A percentile compares a stretch with the other conserved stretches of the same genome.
Conservation (phyloP, 2,113 vertebrate species). For the Oceanites oceanicus region DNA sequence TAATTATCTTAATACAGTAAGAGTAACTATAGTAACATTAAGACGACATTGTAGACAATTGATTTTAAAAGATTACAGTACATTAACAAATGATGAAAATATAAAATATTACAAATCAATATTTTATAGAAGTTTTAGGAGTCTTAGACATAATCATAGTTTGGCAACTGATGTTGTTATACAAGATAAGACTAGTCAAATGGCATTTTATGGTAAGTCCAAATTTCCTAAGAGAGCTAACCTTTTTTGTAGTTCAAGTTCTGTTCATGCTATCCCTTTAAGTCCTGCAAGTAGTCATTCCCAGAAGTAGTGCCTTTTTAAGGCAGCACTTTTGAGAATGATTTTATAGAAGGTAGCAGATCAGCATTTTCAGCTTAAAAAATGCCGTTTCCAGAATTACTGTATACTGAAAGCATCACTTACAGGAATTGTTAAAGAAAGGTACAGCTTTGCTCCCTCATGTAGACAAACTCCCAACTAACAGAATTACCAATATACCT, state of each 20-base stretch:
- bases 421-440: conserved; percentile 9
- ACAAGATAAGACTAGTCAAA: background rate
- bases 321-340: background rate
- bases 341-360: background rate
- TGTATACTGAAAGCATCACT: background rate
- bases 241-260: background rate
- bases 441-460: background rate
- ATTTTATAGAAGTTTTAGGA: background rate
- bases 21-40: background rate
- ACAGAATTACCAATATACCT: background rate
- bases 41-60: background rate
- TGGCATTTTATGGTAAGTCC: background rate
- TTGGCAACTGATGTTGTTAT: background rate
- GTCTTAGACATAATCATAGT: background rate
- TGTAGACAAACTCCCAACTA: background rate
- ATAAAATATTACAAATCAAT: background rate
- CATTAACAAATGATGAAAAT: background rate
- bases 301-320: background rate
- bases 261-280: background rate
- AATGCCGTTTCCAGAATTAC: background rate
- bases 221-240: background rate
- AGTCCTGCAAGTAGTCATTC: background rate
- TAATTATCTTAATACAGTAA: background rate
- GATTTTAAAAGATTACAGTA: background rate
- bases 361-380: background rate